Evolutionary conservation across 2,113 vertebrate species (phyloP), one percentile per base, ranked within the genome.

Genomic region (Labeo catla): DNA sequence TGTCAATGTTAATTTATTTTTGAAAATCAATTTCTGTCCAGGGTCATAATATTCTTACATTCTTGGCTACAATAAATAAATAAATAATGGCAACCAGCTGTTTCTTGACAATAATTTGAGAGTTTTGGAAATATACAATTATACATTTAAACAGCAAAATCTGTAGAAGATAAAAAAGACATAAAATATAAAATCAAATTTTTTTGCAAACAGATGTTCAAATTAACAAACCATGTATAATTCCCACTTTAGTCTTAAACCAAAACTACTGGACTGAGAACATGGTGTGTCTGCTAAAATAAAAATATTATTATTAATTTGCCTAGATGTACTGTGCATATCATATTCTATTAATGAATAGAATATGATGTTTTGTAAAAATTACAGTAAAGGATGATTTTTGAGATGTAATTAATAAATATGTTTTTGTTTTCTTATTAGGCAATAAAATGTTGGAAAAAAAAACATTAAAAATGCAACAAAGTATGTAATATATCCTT

Each of bases 191-290:
- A 50, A 50, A 12, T 50, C 12, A 50, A 4, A 12, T 50, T 50
- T 28, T 28, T 50, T 50, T 50, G 49, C 49, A 4, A 50, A 50
- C 12, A 50, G 3, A 50, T 50, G 49, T 50, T 50, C 12, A 50
- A 50, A 50, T 28, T 16, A 57, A 57, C 16, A 15, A 19, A 2
- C 15, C 16, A 6, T 57, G 6, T 57, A 57, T 0, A 57, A 6
- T 57, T 57, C 15, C 52, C 19, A 19, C 15, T 91, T 89, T 87
- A 39, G 92, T 93, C 88, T 90, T 93, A 1, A 95, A 90, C 86
- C 91, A 93, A 9, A 94, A 95, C 43, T 94, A 92, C 1, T 39
- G 94, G 93, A 84, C 94, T 94, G 6, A 94, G 39, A 8, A 49
- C 47, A 49, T 49, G 10, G 1, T 39, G 39, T 39, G 3, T 39